Evolutionary conservation across 2,888 invertebrate species (phyloP), one percentile per base, ranked within the genome.

Genomic region (Bembecia ichneumoniformis): DNA sequence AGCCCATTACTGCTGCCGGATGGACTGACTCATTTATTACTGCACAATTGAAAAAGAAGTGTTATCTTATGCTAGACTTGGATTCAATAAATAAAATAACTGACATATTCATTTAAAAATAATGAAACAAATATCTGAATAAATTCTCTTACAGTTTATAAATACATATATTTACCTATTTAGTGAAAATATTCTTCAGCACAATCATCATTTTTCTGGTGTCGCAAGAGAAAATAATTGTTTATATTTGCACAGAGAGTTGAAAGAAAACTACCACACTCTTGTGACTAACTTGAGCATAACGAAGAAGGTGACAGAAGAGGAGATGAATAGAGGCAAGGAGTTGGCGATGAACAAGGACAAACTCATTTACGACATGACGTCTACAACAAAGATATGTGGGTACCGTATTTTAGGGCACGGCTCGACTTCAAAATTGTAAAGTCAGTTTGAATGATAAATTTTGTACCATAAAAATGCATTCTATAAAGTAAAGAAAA

Each of bases 291-390:
- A 91, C 64, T 86, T 92, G 47, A 91, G 92, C 46, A 90, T 91
- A 51, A 83, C 92, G 0, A 93, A 91, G 66, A 93, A 92, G 59
- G 86, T 90, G 43, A 82, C 88, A 2, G 74, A 77, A 49, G 90
- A 91, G 52, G 93, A 93, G 73, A 90, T 93, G 88, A 87, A 89
- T 50, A 86, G 83, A 11, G 91, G 93, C 61, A 92, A 91, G 60
- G 88, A 89, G 56, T 66, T 93, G 2, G 89, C 90, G 0, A 80
- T 90, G 62, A 82, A 90, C 49, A 90, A 90, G 59, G 86, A 87
- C 46, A 89, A 91, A 52, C 61, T 91, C 3, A 67, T 80, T 0
- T 83, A 86, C 43, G 92, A 94, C 50, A 76, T 91, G 1, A 76
- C 79, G 11, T 75, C 67, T 43, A 76, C 83, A 40, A 78, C 62